Conservation (phyloP, 2,797 vertebrate genomes). For the Lepus oiostolus region DNA sequence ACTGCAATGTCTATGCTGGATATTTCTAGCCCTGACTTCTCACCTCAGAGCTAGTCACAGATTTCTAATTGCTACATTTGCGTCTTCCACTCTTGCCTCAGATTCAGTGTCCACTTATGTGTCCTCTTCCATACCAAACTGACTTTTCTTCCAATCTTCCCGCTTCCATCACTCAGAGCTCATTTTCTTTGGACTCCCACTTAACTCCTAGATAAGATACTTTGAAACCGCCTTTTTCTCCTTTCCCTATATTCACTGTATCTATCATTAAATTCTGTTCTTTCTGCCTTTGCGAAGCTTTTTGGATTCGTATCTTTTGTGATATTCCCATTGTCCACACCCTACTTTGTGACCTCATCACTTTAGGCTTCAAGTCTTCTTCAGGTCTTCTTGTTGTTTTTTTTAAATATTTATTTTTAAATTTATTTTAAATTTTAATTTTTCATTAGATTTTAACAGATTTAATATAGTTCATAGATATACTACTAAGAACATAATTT, state of each 20-base stretch:
- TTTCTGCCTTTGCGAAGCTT: conserved; percentile 51
- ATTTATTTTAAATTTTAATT: too few species aligned
- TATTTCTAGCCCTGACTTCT: conserved; percentile 36
- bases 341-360: conserved; percentile 4
- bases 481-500: too few species aligned
- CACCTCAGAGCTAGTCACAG: not conserved
- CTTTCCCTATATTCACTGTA: not conserved
- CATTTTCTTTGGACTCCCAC: not conserved
- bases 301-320: conserved; percentile 16
- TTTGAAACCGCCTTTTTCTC: not conserved
- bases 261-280: not conserved
- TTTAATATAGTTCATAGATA: too few species aligned
- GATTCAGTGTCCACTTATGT: not conserved
- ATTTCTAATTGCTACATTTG: conserved; percentile 1
- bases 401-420: too few species aligned
- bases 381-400: not conserved
- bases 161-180: not conserved
- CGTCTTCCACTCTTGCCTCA: not conserved
- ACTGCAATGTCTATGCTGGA: conserved; percentile 22
- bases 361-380: conserved; percentile 40
- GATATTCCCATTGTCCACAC: not conserved
- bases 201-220: not conserved
- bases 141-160: not conserved
- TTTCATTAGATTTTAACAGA: too few species aligned
- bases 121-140: not conserved